Evolutionary conservation across 2,113 vertebrate genomes (phyloP), one percentile per base, ranked within the genome.

Genomic region (Dromiciops gliroides): DNA sequence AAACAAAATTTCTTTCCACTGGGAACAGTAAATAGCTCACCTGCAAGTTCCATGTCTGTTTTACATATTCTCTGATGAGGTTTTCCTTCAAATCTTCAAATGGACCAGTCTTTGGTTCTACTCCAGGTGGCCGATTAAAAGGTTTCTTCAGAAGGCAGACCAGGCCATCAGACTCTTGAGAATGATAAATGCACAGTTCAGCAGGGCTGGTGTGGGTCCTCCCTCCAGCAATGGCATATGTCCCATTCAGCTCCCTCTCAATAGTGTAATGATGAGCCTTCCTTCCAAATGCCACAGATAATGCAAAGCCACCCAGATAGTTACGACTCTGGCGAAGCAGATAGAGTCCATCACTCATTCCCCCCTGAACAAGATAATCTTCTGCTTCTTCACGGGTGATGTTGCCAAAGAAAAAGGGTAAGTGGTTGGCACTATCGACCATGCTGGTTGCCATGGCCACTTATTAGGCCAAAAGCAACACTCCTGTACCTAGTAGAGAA

Each of bases 11-110:
- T 75, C 19, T 75, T n/a, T 3, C 11, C 22, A 3, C 8, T 3
- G 89, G 91, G 11, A 11, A 47, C 0, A 0, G 44, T 31, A 0
- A 0, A 9, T 1, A 3, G 97, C 99, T 95, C 95, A 99, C 99
- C 99, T 99, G 98, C 92, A 99, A 97, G 90, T 99, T 99, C 99
- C 99, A 99, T 0, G 99, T 99, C 97, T 99, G 99, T 95, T 99
- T 99, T 5, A 99, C 99, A 0, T 99, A 99, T 53, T 99, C 99
- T 93, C 99, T 98, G 97, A 99, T 99, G 75, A 99, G 99, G 92
- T 98, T 99, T 94, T 99, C 99, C 97, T 99, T 99, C 90, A 99
- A 98, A 97, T 99, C 99, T 97, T 99, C 99, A 91, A 99, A 99
- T 0, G 99, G 99, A 22, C 99, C 99, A 3, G 99, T 99, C 98